These are phyloP conservation scores for Lamellibrachia satsuma DNA, from an alignment of 2,888 invertebrate genomes.

Conservation along the genomic window DNA sequence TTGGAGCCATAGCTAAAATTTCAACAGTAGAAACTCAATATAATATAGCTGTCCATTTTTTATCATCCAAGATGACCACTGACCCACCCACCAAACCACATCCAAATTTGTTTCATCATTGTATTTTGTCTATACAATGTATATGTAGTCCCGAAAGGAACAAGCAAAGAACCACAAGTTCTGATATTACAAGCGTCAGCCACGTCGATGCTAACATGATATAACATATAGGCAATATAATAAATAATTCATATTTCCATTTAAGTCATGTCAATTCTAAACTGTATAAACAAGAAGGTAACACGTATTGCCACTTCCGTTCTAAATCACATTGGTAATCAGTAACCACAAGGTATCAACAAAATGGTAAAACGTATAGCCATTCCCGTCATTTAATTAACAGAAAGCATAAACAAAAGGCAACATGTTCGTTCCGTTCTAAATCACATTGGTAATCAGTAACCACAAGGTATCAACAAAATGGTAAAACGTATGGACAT, in stretches of 20 bases:
- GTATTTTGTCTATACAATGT: too few species aligned
- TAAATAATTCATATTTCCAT: neutral
- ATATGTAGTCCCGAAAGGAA: too few species aligned
- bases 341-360: neutral
- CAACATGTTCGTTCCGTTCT: neutral
- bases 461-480: neutral
- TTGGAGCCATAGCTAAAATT: too few species aligned
- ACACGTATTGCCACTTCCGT: neutral
- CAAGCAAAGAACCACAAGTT: too few species aligned
- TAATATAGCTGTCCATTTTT: too few species aligned
- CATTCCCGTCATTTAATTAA: neutral
- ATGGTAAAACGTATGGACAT: neutral
- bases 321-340: neutral
- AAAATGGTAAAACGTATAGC: neutral
- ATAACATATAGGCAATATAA: neutral
- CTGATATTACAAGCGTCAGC: too few species aligned
- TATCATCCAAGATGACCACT: too few species aligned
- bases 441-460: neutral
- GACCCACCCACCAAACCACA: too few species aligned
- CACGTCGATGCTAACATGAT: too few species aligned
- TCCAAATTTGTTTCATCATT: too few species aligned
- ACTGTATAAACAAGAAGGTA: neutral
- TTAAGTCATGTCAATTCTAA: neutral
- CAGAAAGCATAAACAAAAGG: neutral
- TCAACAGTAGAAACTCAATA: too few species aligned